These are phyloP conservation scores for Zaprionus ornatus DNA, from an alignment of 1,140 invertebrate genomes.

Conservation along the genomic window DNA sequence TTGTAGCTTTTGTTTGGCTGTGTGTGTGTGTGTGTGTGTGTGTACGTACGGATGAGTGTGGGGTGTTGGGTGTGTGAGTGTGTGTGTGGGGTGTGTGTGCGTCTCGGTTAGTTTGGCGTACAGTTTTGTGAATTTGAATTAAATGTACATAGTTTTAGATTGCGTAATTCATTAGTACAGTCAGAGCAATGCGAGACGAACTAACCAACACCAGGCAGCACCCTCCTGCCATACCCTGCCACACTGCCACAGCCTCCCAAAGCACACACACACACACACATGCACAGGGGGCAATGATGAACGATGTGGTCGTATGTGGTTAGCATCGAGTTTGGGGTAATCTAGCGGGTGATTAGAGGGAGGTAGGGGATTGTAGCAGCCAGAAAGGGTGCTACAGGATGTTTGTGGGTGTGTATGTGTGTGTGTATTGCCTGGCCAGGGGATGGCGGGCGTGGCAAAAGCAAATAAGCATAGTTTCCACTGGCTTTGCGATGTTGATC, in stretches of 20 bases:
- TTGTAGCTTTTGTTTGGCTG: slow-evolving; percentile 40
- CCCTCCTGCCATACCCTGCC: not conserved
- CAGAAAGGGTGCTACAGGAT: slow-evolving; percentile 26
- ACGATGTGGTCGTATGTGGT: slow-evolving; percentile 82
- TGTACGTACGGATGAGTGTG: slow-evolving; percentile 52
- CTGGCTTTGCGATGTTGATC: slow-evolving; percentile 33
- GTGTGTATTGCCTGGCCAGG: not conserved
- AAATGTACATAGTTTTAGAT: slow-evolving; percentile 83
- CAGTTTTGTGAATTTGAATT: slow-evolving; percentile 83
- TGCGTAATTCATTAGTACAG: slow-evolving; percentile 83
- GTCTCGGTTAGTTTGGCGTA: slow-evolving; percentile 79
- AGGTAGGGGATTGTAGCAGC: not conserved
- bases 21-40: slow-evolving; percentile 34
- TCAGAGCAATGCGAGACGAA: slow-evolving; percentile 55
- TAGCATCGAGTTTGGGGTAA: slow-evolving; percentile 55
- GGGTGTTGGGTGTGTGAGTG: slow-evolving; percentile 23
- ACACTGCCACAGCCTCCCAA: not conserved
- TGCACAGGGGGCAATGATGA: slow-evolving; percentile 70
- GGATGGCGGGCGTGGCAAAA: slow-evolving; percentile 45
- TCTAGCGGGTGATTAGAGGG: slow-evolving; percentile 30
- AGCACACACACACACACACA: slow-evolving; percentile 43
- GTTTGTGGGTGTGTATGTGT: slow-evolving; percentile 21
- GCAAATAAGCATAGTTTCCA: slow-evolving; percentile 56
- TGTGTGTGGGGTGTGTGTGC: slow-evolving; percentile 36
- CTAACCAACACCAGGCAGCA: slow-evolving; percentile 55